A percentile compares a stretch with the other conserved stretches of the same genome.
phyloP scores from a whole-genome alignment of 1,140 invertebrate species.

The Lordiphosa clarofinis region DNA sequence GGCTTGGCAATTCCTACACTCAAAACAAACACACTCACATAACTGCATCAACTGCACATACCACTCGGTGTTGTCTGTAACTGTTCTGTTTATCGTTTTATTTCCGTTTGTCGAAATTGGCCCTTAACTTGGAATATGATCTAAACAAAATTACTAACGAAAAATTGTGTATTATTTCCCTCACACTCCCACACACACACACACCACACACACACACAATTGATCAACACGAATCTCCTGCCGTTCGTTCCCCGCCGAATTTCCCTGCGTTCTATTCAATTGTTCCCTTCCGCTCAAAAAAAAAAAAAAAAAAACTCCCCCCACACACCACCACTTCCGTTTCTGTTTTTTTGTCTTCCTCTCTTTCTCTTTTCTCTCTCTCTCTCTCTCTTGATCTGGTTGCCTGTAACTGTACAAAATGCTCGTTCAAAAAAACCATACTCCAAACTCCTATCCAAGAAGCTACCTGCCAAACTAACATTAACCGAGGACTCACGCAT shows the following conservation, averaged over 20 bases:
- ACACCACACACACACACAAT: slow-evolving; percentile 1
- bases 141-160: slow-evolving; percentile 67
- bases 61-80: slow-evolving; percentile 11
- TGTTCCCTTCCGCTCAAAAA: slow-evolving; percentile 7
- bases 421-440: slow-evolving; percentile 15
- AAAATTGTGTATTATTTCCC: slow-evolving; percentile 58
- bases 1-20: too few species aligned
- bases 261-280: slow-evolving; percentile 19
- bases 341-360: slow-evolving; percentile 37
- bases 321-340: slow-evolving; percentile 10
- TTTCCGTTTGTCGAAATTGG: slow-evolving; percentile 4
- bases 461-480: slow-evolving; percentile 79
- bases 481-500: slow-evolving; percentile 79
- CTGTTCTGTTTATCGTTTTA: slow-evolving; percentile 1
- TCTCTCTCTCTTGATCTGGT: slow-evolving; percentile 20
- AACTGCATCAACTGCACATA: slow-evolving; percentile 12
- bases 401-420: slow-evolving; percentile 11
- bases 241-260: slow-evolving; percentile 14
- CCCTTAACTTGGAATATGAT: slow-evolving; percentile 17
- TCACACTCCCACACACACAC: slow-evolving; percentile 1
- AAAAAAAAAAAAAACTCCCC: background rate
- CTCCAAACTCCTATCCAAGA: slow-evolving; percentile 64
- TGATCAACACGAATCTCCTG: slow-evolving; percentile 11
- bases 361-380: slow-evolving; percentile 31
- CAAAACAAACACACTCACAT: background rate